Conservation (phyloP, 2,797 vertebrate genomes). For the Ciconia nigra region DNA sequence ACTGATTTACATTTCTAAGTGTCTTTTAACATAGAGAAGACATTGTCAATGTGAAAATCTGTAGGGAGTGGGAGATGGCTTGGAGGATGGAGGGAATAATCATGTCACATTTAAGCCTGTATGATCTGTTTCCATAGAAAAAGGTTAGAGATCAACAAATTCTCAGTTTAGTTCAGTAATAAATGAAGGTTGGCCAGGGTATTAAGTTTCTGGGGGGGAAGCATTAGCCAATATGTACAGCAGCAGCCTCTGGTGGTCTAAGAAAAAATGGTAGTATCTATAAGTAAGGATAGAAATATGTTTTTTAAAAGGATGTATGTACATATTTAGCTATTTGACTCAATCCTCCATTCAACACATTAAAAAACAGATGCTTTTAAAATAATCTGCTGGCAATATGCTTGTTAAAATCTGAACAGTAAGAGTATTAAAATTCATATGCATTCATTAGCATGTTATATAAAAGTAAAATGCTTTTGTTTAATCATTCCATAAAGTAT, state of each 20-base stretch:
- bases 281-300: constrained; percentile 52
- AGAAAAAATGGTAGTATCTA: constrained; percentile 46
- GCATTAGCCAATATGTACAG: constrained; percentile 57
- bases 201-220: constrained; percentile 40
- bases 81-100: neutral
- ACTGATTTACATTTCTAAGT: constrained; percentile 32
- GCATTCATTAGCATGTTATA: constrained; percentile 75
- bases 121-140: neutral
- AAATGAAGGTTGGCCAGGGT: constrained; percentile 9
- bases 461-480: constrained; percentile 75
- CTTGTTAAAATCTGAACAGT: constrained; percentile 74
- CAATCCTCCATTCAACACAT: constrained; percentile 63
- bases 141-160: constrained; percentile 29
- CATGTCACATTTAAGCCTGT: neutral
- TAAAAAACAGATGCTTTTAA: constrained; percentile 75
- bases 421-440: constrained; percentile 74
- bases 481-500: constrained; percentile 68
- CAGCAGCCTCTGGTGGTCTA: constrained; percentile 76
- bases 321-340: constrained; percentile 75
- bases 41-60: neutral
- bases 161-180: neutral
- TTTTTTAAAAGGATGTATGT: constrained; percentile 63
- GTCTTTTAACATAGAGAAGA: neutral
- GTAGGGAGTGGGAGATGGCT: neutral
- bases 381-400: constrained; percentile 71